Evolutionary conservation across 2,797 vertebrate genomes (phyloP), one percentile per base, ranked within the genome.

Genomic region (Spondyliosoma cantharus): DNA sequence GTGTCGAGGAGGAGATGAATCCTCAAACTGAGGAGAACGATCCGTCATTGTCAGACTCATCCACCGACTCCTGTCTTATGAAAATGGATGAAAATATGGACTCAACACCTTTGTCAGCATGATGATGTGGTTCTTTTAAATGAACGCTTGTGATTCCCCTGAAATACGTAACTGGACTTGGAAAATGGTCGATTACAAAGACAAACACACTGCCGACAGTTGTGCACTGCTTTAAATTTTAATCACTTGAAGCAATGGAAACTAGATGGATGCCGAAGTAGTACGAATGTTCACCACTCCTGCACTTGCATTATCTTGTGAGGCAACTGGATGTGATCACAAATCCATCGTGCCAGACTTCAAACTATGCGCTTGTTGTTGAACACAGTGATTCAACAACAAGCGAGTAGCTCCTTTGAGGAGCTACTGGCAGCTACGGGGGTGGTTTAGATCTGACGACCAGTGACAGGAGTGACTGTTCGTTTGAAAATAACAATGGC

Each of bases 41-140:
- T 91, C 75, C 57, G 17, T 91, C 90, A 84, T 29, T 80, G 86
- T 86, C 81, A 75, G 85, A 81, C 48, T 76, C 68, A 64, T 45
- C 59, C 27, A 11, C 71, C 25, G 49, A 67, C 54, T 72, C 50
- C 52, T 69, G 68, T 81, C 59, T 57, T 24, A 54, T 48, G 65
- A 72, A 74, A 78, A 76, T 8, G 49, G 49, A 87, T 87, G 76
- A 80, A 83, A 83, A 81, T 75, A 60, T 73, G 56, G 58, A 46
- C 59, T 78, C 5, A 7, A 59, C 70, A 42, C 24, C 37, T 71
- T 76, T 19, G 11, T 69, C 15, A 37, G 52, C 20, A 76, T 53
- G 24, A 67, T 50, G 19, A 48, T 3, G 19, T 71, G 13, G 11
- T 17, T 81, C 46, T 72, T 72, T 59, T 54, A 24, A 25, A 71